Conservation (phyloP, 2,888 invertebrate genomes). For the Heliconius ethilla region DNA sequence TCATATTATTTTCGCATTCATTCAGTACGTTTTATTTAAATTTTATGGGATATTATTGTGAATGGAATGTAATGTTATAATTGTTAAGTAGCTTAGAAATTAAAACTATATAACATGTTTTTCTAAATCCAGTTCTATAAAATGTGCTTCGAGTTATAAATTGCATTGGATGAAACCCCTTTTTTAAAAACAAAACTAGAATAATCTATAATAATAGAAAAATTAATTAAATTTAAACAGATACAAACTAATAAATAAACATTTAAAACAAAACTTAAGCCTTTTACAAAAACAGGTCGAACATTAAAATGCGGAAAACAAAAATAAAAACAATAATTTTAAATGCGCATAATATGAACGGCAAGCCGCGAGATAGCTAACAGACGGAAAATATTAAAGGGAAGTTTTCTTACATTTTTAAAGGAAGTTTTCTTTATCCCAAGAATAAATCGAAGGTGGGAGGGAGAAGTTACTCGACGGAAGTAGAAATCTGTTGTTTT, state of each 20-base stretch:
- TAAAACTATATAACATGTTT: no score
- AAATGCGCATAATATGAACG: constrained; percentile 75
- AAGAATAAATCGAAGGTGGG: constrained; percentile 81
- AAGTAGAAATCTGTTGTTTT: constrained; percentile 81
- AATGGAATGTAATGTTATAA: no score
- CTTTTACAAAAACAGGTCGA: constrained; percentile 40
- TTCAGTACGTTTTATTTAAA: not conserved
- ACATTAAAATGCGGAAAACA: constrained; percentile 46
- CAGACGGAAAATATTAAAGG: constrained; percentile 79
- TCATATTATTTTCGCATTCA: constrained; percentile 42
- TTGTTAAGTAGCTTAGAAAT: no score
- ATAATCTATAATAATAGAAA: not conserved
- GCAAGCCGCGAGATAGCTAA: constrained; percentile 69
- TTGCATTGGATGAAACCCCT: no score
- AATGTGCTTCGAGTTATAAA: no score
- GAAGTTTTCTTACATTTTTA: constrained; percentile 79
- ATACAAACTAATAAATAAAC: not conserved
- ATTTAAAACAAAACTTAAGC: constrained; percentile 24
- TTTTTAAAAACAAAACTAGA: no score
- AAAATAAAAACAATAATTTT: constrained; percentile 66
- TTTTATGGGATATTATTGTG: not conserved
- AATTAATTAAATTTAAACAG: not conserved
- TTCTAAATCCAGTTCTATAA: no score
- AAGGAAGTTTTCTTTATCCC: constrained; percentile 80
- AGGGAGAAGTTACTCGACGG: constrained; percentile 74